A percentile compares a stretch with the other conserved stretches of the same genome.
Evolutionary conservation across 2,113 vertebrate genomes (phyloP).

Genomic region (Pachyramphus minor): DNA sequence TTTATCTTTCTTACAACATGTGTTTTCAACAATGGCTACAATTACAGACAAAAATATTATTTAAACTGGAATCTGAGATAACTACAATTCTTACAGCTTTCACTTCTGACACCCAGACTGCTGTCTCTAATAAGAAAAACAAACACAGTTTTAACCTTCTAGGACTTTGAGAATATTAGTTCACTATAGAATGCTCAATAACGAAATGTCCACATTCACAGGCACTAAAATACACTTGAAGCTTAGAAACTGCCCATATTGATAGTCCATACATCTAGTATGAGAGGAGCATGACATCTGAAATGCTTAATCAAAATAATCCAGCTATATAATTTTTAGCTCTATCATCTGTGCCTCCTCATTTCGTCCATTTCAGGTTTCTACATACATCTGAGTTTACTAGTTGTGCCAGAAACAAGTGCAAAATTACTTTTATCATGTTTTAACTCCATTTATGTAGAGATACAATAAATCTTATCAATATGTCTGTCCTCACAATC

Average conservation of each 20-base stretch:
- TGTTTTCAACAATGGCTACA: neutral
- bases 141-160: neutral
- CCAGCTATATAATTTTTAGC: neutral
- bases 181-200: neutral
- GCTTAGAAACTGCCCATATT: neutral
- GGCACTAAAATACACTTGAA: neutral
- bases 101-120: neutral
- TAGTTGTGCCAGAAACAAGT: neutral
- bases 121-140: neutral
- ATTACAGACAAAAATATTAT: neutral
- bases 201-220: neutral
- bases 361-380: neutral
- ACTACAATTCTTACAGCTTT: neutral
- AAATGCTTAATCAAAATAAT: neutral
- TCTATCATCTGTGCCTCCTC: neutral
- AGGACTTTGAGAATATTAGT: neutral
- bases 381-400: neutral
- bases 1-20: neutral
- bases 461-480: neutral
- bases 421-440: neutral
- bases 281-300: neutral
- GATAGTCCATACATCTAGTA: neutral
- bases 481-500: neutral
- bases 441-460: neutral
- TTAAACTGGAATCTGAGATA: neutral